Evolutionary conservation across 2,888 invertebrate genomes (phyloP), one percentile per base, ranked within the genome.

Genomic region (Archips crataeganus): DNA sequence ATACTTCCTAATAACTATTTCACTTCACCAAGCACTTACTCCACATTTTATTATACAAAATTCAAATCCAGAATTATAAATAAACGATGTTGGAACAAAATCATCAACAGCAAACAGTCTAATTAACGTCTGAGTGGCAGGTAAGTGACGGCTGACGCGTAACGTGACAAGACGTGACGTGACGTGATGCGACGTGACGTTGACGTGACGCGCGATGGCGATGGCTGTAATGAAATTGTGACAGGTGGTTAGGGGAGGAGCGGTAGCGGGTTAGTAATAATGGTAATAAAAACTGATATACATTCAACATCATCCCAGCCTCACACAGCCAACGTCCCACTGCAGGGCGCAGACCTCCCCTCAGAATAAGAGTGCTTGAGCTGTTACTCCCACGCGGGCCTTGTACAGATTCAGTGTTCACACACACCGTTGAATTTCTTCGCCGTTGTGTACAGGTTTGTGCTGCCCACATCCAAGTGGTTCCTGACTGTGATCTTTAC

Each of bases 181-280:
- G 85, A 83, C 82, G 82, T 80, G 82, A 81, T 78, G 75, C 39
- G 76, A 78, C 76, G 81, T 79, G 87, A 86, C 85, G 79, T 75
- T 73, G 83, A 83, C 80, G 81, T 78, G 85, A 84, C 84, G 81
- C 83, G 81, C 75, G 80, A 82, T 81, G 79, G 78, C 79, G 80
- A 79, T 78, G 78, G 73, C 84, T 81, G 87, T 92, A 94, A 93
- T 93, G 92, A 92, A 93, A 92, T 92, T 93, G 91, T 93, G 90
- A 91, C 91, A 87, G 83, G 86, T 83, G 81, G 70, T 54, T 66
- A 59, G 70, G 59, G 47, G 61, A 54, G 9, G 13, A 70, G 75
- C 62, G 62, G 68, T 42, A 60, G 70, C 47, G 63, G 68, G 2
- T 1, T 9, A 54, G 15, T 57, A 54, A 54, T 15, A 9, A 45